These are phyloP conservation scores for Eilema sororculum DNA, from an alignment of 2,888 invertebrate species.

Conservation along the genomic window DNA sequence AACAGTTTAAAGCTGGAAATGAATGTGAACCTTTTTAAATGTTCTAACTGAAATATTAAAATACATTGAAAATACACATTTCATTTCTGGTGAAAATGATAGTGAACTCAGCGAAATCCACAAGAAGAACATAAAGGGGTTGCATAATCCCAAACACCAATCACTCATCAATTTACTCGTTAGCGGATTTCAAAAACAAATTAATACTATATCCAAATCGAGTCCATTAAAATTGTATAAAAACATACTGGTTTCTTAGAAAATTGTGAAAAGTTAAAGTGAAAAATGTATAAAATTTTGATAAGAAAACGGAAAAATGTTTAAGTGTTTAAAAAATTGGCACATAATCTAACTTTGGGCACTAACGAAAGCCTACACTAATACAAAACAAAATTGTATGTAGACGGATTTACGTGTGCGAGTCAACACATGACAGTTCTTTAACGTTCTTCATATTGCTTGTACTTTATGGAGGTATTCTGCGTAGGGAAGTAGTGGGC, in stretches of 20 bases:
- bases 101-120: constrained; percentile 85
- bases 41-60: constrained; percentile 34
- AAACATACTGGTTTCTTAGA: neutral
- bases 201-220: neutral
- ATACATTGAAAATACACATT: constrained; percentile 33
- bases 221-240: neutral
- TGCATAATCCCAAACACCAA: constrained; percentile 41
- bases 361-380: no score
- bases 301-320: no score
- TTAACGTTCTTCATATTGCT: no score
- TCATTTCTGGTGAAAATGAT: constrained; percentile 60
- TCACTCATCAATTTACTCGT: constrained; percentile 55
- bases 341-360: no score
- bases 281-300: no score
- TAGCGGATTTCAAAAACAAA: constrained; percentile 49
- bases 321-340: no score
- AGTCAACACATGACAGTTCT: no score
- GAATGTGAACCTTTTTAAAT: constrained; percentile 44
- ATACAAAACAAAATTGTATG: no score
- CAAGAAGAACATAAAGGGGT: constrained; percentile 63
- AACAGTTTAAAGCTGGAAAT: constrained; percentile 50
- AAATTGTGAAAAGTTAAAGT: neutral
- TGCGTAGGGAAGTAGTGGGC: no score
- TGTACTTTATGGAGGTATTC: no score
- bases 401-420: no score